phyloP scores from a whole-genome alignment of 2,797 vertebrate genomes.

The Psittacula echo region DNA sequence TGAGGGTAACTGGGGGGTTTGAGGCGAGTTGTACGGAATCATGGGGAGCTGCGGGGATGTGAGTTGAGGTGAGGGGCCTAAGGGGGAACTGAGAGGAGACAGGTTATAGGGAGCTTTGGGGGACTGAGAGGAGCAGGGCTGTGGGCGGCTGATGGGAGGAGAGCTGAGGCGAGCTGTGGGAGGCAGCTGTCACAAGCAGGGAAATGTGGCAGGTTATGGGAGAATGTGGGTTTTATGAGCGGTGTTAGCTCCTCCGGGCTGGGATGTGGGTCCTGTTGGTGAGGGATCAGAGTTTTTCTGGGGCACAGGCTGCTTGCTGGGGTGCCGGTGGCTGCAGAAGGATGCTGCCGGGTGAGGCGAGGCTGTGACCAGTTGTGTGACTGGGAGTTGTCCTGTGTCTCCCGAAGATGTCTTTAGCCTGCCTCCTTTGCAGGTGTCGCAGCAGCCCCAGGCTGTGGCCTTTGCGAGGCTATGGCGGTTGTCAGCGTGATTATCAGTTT shows the following conservation, averaged over 20 bases:
- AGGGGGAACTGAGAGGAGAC: background rate
- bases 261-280: too few relatives aligned
- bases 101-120: too few relatives aligned
- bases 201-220: background rate
- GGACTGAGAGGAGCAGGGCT: background rate
- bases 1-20: background rate
- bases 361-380: background rate
- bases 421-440: background rate
- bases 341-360: fast-evolving
- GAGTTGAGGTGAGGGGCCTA: fast-evolving
- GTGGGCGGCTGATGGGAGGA: fast-evolving
- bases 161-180: background rate
- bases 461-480: fast-evolving
- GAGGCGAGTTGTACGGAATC: background rate
- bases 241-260: fast-evolving
- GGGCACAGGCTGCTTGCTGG: background rate
- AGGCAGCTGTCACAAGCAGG: background rate
- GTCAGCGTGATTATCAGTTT: background rate
- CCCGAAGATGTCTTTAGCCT: background rate
- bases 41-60: too few relatives aligned
- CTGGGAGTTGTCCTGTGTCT: background rate
- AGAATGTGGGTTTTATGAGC: background rate
- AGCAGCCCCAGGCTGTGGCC: background rate
- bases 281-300: background rate
- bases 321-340: background rate